A percentile compares a stretch with the other conserved stretches of the same genome.
Evolutionary conservation across 2,888 invertebrate species (phyloP).

Genomic region (Pachliopta kotzebuea): DNA sequence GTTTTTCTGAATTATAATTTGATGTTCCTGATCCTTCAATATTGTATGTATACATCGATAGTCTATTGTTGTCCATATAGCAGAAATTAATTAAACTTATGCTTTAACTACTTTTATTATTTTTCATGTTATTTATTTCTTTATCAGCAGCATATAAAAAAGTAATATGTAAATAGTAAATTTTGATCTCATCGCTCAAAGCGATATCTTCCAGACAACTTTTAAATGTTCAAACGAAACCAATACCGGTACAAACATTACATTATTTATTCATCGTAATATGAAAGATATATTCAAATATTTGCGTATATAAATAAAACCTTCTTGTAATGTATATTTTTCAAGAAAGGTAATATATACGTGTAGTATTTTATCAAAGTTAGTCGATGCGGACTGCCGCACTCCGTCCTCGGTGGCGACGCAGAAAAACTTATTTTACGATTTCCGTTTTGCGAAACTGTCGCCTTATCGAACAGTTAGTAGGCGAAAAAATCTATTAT

Average conservation of each 20-base stretch:
- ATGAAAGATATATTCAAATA: conserved; percentile 1
- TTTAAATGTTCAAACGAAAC: no score
- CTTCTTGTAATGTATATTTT: conserved; percentile 2
- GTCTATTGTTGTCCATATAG: no score
- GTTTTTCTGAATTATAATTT: no score
- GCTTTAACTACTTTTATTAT: no score
- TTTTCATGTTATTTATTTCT: no score
- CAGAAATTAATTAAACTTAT: no score
- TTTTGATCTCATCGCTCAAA: no score
- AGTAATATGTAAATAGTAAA: no score
- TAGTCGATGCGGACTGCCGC: conserved; percentile 41
- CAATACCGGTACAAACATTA: neutral
- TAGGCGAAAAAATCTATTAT: conserved; percentile 65
- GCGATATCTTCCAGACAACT: no score
- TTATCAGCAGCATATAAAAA: no score
- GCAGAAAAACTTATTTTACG: conserved; percentile 76
- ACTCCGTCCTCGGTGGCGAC: conserved; percentile 45
- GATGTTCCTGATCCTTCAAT: no score
- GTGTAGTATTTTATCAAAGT: conserved; percentile 31
- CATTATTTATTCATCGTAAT: neutral
- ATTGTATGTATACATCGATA: no score
- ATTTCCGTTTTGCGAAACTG: conserved; percentile 66
- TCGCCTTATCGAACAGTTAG: conserved; percentile 59
- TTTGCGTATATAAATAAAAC: conserved; percentile 10
- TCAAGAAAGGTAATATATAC: conserved; percentile 13